Percentiles rank a stretch among this genome's conserved stretches.
These are phyloP conservation scores for Trididemnum miniatum DNA, from an alignment of 23 tunicate species.

Conservation along the genomic window DNA sequence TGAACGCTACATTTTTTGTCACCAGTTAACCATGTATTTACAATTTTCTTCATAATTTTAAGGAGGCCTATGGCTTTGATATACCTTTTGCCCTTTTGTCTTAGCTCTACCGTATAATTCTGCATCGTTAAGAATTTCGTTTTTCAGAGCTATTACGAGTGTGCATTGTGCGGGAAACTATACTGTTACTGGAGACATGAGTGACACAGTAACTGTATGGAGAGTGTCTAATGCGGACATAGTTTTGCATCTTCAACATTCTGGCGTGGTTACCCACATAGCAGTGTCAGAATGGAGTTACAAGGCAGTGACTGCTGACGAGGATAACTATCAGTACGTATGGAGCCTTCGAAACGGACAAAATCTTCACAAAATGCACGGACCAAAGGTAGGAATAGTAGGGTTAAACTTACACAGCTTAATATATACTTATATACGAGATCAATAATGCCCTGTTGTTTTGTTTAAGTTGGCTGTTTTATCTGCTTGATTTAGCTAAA, in stretches of 20 bases:
- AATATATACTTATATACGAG: too few species aligned
- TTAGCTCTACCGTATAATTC: too few species aligned
- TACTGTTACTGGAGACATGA: constrained; percentile 37
- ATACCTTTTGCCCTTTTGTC: too few species aligned
- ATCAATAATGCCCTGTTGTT: too few species aligned
- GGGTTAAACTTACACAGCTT: too few species aligned
- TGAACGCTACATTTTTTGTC: too few species aligned
- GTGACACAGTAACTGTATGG: constrained; percentile 37
- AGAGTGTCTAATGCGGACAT: constrained; percentile 26
- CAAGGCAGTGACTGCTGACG: constrained; percentile 31
- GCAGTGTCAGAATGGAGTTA: constrained; percentile 14
- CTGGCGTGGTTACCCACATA: constrained; percentile 15
- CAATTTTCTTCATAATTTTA: too few species aligned
- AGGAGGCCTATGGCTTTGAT: too few species aligned
- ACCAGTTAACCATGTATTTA: too few species aligned
- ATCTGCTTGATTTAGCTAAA: neutral
- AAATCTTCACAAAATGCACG: constrained; percentile 37
- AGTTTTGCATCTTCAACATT: constrained; percentile 17
- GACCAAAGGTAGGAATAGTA: constrained; percentile 46
- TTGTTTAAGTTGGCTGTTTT: too few species aligned
- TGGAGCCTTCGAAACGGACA: constrained; percentile 40
- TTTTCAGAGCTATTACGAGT: constrained; percentile 19
- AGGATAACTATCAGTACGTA: constrained; percentile 31
- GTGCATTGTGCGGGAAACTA: constrained; percentile 21
- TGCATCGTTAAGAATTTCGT: too few species aligned